Conservation (phyloP, 2,113 vertebrate species). For the Barnardius zonarius region DNA sequence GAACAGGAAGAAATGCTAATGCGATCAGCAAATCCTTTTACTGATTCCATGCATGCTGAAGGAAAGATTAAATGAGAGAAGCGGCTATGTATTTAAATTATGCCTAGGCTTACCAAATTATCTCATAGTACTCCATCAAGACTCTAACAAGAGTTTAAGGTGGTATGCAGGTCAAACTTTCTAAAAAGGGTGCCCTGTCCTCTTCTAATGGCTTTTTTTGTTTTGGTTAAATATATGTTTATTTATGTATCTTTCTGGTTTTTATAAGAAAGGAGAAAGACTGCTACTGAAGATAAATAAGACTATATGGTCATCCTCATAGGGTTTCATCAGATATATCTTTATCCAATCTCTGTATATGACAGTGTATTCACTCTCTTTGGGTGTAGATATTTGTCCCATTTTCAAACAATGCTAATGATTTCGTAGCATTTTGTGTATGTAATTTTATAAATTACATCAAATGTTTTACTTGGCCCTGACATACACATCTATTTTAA, state of each 20-base stretch:
- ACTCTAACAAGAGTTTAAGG: background rate
- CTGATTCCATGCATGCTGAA: background rate
- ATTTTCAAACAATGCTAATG: background rate
- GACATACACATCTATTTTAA: background rate
- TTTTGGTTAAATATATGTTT: background rate
- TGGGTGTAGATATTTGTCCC: background rate
- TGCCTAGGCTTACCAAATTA: background rate
- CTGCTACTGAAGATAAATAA: background rate
- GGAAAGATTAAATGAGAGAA: background rate
- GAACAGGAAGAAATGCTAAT: background rate
- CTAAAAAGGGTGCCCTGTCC: background rate
- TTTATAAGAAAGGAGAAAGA: background rate
- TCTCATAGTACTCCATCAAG: background rate
- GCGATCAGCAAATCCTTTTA: background rate
- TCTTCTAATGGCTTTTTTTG: background rate
- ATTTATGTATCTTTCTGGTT: background rate
- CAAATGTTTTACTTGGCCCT: background rate
- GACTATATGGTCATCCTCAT: background rate
- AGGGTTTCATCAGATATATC: background rate
- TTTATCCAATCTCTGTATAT: background rate
- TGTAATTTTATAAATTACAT: background rate
- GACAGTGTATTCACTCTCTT: background rate
- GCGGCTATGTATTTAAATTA: background rate
- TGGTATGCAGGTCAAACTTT: rapidly evolving
- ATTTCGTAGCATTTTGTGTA: background rate